Evolutionary conservation across 2,888 invertebrate species (phyloP).

Genomic region (Trachelus iudaicus): DNA sequence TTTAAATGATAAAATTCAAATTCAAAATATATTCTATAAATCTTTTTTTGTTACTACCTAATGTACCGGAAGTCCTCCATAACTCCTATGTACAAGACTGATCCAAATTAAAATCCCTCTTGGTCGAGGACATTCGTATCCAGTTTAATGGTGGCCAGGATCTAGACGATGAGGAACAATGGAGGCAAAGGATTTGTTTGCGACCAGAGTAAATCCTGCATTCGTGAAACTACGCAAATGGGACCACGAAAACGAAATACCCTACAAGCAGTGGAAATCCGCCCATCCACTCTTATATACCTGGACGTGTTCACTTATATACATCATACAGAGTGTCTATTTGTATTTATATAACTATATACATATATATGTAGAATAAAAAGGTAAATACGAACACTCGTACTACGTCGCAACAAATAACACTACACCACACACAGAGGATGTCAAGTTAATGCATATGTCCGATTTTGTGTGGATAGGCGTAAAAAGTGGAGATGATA

Average conservation of each 20-base stretch:
- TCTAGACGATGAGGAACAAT: not conserved
- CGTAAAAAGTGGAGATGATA: not conserved
- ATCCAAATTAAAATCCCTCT: not conserved
- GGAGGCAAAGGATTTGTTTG: not conserved
- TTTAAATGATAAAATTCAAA: too few species aligned
- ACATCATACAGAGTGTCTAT: not conserved
- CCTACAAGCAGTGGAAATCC: not conserved
- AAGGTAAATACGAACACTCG: not conserved
- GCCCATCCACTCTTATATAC: not conserved
- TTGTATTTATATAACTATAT: not conserved
- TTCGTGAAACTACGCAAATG: not conserved
- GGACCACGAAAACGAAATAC: not conserved
- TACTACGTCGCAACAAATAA: not conserved
- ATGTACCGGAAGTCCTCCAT: not conserved
- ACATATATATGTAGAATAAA: not conserved
- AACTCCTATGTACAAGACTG: not conserved
- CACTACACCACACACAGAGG: not conserved
- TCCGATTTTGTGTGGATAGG: not conserved
- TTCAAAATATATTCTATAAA: too few species aligned
- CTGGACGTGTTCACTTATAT: not conserved
- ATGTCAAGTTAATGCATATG: not conserved
- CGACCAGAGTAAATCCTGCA: not conserved
- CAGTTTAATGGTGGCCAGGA: not conserved
- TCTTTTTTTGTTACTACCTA: too few species aligned
- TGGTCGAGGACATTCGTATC: not conserved